Evolutionary conservation across 1,140 invertebrate species (phyloP), one percentile per base, ranked within the genome.

Genomic region (Bombus vancouverensis): DNA sequence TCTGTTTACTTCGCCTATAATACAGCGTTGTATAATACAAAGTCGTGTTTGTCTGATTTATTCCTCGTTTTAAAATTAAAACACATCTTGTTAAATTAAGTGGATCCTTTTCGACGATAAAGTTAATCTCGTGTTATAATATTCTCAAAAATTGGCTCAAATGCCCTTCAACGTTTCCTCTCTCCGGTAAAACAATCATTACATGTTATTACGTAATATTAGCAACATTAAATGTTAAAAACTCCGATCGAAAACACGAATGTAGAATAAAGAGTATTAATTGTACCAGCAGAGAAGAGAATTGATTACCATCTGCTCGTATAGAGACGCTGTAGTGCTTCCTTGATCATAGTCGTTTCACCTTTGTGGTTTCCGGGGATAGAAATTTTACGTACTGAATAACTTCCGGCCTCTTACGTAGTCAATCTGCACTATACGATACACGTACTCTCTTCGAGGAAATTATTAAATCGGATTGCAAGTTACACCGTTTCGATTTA

Each of bases 401-500:
- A 25, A 82, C 79, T 88, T 89, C 87, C 84, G 83, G 88, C 47
- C 37, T 86, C 70, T 88, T 88, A 84, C 71, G 76, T 84, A 75
- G 71, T 72, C 34, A 28, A 47, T 57, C 37, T 22, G 18, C 71
- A 42, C 70, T 10, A 47, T 47, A 72, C 81, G 62, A 82, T 81
- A 72, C 44, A 68, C 42, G 32, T 72, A 81, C 71, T 89, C 85
- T 82, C 85, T 83, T 37, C 74, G 71, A 83, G 72, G 65, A 86
- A 86, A 87, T 90, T 82, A 84, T 90, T 90, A 90, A 90, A 87
- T 68, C 77, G 72, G 73, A 80, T 80, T 78, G 47, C 18, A 57
- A 66, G 76, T 84, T 86, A 74, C 73, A 82, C 32, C 3, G 68
- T 76, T 22, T 81, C 32, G 70, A 87, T 78, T 62, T 81, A 42